Evolutionary conservation across 2,888 invertebrate species (phyloP), one percentile per base, ranked within the genome.

Genomic region (Cynaeus angustus): DNA sequence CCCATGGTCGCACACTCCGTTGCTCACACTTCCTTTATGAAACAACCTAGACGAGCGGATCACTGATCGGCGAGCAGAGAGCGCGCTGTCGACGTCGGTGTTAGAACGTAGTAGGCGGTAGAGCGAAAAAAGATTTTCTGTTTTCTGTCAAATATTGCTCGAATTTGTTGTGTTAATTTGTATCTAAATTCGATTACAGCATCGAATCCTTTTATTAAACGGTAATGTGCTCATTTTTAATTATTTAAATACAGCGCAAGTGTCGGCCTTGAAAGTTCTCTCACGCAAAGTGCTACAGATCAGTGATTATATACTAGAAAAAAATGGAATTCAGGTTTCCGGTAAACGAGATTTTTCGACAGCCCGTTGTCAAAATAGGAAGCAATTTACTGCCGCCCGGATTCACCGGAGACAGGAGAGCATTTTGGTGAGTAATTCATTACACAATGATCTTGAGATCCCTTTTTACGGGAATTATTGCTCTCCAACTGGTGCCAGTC

Each of bases 271-370:
- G 61, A 55, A 48, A 61, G 45, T 70, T 62, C 43, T 56, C 52
- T 70, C 59, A 41, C 53, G 65, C 53, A 38, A 48, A 53, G 52
- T 33, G 37, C 46, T 28, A 62, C 41, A 56, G 53, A 58, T 30
- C 43, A 53, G 53, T 38, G 50, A 64, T 53, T 43, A 30, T 12
- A 38, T 33, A 13, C 43, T 67, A 66, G 30, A 43, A 21, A 37
- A 85, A 83, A 82, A 88, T 88, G 86, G 88, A 88, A 76, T 89
- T 89, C 82, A 86, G 87, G 74, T 88, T 88, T 80, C 84, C 87
- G 79, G 82, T 88, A 59, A 86, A 84, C 75, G 86, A 87, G 53
- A 80, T 88, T 46, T 88, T 89, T 79, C 85, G 85, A 65, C 81
- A 86, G 66, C 85, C 86, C 41, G 86, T 88, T 64, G 86, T 88